Evolutionary conservation across 2,113 vertebrate species (phyloP).

Genomic region (Steatornis caripensis): DNA sequence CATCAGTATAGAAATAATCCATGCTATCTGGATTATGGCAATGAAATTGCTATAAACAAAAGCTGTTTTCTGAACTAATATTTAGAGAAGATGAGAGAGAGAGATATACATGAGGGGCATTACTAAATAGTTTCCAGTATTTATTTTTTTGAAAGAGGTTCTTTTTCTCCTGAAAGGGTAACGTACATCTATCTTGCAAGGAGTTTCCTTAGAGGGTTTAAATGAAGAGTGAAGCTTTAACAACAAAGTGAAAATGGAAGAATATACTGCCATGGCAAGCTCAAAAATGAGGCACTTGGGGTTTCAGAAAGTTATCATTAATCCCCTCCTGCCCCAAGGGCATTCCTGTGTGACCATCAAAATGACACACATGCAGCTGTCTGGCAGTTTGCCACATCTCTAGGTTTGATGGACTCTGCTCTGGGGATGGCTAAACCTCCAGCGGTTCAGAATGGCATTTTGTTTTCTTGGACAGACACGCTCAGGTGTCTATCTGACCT

Average conservation of each 20-base stretch:
- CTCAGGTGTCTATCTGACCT: background rate
- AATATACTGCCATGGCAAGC: constrained; percentile 11
- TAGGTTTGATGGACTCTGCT: constrained; percentile 14
- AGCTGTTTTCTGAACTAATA: constrained; percentile 67
- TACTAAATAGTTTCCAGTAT: constrained; percentile 22
- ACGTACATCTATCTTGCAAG: background rate
- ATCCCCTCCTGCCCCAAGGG: constrained; percentile 28
- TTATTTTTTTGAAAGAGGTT: background rate
- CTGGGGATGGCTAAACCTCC: constrained; percentile 17
- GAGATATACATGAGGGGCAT: constrained; percentile 37
- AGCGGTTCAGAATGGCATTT: constrained; percentile 3
- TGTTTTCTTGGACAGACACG: background rate
- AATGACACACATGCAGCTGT: background rate
- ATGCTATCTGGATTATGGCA: constrained; percentile 37
- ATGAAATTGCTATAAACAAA: constrained; percentile 28
- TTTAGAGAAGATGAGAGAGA: constrained; percentile 56
- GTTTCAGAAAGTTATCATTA: constrained; percentile 36
- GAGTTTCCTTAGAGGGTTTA: constrained; percentile 36
- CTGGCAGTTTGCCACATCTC: background rate
- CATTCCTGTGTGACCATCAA: constrained; percentile 24
- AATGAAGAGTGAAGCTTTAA: constrained; percentile 53
- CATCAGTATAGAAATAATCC: constrained; percentile 55
- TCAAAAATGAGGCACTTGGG: constrained; percentile 17
- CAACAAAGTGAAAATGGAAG: constrained; percentile 54
- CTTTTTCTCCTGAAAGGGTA: background rate